Conservation (phyloP, 2,888 invertebrate genomes). For the Amphipoea oculea region DNA sequence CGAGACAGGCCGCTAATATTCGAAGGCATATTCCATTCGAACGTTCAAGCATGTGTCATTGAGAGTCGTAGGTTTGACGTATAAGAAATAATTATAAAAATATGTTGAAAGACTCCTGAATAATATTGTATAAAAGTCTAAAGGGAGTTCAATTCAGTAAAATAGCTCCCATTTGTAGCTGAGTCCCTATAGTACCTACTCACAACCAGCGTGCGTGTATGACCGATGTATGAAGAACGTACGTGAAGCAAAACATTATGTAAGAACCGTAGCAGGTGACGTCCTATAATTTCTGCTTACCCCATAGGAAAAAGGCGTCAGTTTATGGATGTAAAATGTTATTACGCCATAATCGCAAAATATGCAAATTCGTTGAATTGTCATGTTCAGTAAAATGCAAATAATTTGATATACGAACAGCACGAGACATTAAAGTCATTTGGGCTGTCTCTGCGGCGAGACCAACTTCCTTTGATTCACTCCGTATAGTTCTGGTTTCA, state of each 20-base stretch:
- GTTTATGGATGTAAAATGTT: neutral
- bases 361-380: neutral
- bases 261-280: neutral
- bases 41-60: too few species aligned
- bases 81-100: too few species aligned
- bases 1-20: too few species aligned
- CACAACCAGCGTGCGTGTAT: neutral
- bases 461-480: slow-evolving; percentile 36
- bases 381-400: slow-evolving; percentile 30
- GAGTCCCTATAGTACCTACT: too few species aligned
- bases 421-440: slow-evolving; percentile 24
- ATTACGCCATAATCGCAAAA: neutral
- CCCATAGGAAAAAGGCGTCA: neutral
- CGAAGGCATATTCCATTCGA: too few species aligned
- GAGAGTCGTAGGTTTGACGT: too few species aligned
- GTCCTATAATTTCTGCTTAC: neutral
- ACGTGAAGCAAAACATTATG: neutral
- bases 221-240: neutral
- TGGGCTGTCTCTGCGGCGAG: slow-evolving; percentile 16
- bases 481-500: slow-evolving; percentile 49
- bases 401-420: slow-evolving; percentile 27
- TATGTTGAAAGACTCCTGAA: too few species aligned
- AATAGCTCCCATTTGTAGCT: too few species aligned
- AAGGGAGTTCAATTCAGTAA: too few species aligned
- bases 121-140: too few species aligned